Conservation (phyloP, 2,113 vertebrate genomes). For the Mobula birostris region DNA sequence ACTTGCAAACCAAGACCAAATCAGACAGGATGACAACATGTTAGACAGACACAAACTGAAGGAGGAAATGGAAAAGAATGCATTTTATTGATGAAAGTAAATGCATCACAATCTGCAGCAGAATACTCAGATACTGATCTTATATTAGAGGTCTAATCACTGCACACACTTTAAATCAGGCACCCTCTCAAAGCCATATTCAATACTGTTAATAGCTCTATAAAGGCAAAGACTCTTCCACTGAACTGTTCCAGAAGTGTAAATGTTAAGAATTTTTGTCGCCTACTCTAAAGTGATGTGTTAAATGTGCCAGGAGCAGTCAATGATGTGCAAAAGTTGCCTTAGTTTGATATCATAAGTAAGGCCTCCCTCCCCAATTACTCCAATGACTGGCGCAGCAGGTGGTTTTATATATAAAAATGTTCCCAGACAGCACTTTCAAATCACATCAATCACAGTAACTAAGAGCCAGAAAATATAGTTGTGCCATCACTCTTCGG, state of each 20-base stretch:
- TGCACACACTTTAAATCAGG: not conserved
- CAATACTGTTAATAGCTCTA: not conserved
- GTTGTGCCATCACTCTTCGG: not conserved
- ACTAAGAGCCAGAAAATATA: not conserved
- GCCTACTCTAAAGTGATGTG: not conserved
- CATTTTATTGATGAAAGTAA: slow-evolving; percentile 9
- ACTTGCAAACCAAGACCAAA: not conserved
- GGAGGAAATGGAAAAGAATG: not conserved
- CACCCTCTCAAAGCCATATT: not conserved
- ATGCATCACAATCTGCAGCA: not conserved
- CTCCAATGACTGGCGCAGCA: not conserved
- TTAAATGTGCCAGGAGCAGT: not conserved
- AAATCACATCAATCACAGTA: not conserved
- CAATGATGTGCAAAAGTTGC: not conserved
- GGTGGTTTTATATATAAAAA: not conserved
- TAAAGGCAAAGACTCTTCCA: not conserved
- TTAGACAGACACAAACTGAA: not conserved
- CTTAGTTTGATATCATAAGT: not conserved
- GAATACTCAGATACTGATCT: not conserved
- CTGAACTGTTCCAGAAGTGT: not conserved
- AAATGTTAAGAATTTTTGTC: not conserved
- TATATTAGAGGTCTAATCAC: not conserved
- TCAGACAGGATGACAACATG: not conserved
- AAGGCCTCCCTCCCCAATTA: not conserved
- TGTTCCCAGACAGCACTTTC: not conserved